A percentile compares a stretch with the other conserved stretches of the same genome.
Conservation (phyloP, 2,888 invertebrate species). For the Euplexia lucipara region DNA sequence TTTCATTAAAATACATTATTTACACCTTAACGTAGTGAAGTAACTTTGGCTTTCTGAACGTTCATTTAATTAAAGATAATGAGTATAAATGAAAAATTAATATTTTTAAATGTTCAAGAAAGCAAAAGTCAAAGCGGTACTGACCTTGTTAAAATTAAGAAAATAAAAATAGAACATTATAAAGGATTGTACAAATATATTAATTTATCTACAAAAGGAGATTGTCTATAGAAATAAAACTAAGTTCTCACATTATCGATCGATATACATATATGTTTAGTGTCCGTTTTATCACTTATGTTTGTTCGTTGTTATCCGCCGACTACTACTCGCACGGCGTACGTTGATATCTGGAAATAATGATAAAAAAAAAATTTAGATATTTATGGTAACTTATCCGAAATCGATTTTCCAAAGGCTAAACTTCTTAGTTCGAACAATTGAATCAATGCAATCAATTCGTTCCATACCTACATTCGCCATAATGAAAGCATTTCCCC, state of each 20-base stretch:
- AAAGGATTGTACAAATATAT: slow-evolving; percentile 80
- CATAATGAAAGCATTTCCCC: slow-evolving; percentile 58
- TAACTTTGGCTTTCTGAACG: slow-evolving; percentile 87
- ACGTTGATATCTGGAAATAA: slow-evolving; percentile 86
- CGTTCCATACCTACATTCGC: slow-evolving; percentile 35
- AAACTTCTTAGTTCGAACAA: slow-evolving; percentile 18
- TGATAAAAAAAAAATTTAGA: slow-evolving; percentile 15
- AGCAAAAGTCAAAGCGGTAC: slow-evolving; percentile 74
- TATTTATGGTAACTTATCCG: too few species aligned
- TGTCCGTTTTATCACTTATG: slow-evolving; percentile 84
- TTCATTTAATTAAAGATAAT: slow-evolving; percentile 79
- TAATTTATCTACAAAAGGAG: slow-evolving; percentile 81
- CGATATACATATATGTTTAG: slow-evolving; percentile 68
- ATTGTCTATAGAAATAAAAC: slow-evolving; percentile 76
- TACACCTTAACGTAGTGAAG: slow-evolving; percentile 82
- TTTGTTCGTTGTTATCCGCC: slow-evolving; percentile 87
- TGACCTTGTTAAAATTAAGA: slow-evolving; percentile 75
- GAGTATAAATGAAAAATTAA: slow-evolving; percentile 82
- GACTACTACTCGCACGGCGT: slow-evolving; percentile 87
- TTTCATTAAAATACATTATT: slow-evolving; percentile 82
- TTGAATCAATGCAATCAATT: slow-evolving; percentile 36
- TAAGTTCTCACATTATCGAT: slow-evolving; percentile 78
- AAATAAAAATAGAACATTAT: slow-evolving; percentile 57
- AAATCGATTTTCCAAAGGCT: not conserved
- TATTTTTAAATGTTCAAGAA: slow-evolving; percentile 68